Evolutionary conservation across 1,140 invertebrate genomes (phyloP).

Genomic region (Heliconius melpomene): DNA sequence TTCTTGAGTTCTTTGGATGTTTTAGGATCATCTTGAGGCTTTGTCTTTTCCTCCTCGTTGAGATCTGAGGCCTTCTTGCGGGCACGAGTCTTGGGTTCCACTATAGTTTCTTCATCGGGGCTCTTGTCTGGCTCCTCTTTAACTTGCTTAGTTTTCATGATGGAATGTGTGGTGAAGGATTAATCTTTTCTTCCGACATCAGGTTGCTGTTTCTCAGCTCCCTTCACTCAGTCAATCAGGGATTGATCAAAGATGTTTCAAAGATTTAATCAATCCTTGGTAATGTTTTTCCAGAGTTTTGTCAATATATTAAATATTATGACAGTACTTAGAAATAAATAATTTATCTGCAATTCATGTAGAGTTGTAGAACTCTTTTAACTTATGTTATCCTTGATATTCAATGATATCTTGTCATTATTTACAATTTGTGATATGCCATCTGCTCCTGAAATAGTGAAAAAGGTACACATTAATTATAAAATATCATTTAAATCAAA

Average conservation of each 20-base stretch:
- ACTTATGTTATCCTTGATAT: constrained; percentile 26
- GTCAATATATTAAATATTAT: background rate
- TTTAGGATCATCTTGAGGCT: constrained; percentile 72
- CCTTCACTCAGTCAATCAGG: constrained; percentile 29
- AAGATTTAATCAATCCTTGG: background rate
- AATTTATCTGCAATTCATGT: constrained; percentile 24
- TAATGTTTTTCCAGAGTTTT: background rate
- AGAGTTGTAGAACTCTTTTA: constrained; percentile 27
- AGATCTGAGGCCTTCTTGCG: constrained; percentile 73
- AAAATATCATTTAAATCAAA: background rate
- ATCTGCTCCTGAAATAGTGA: constrained; percentile 63
- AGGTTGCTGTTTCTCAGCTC: constrained; percentile 63
- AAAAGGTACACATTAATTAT: constrained; percentile 29
- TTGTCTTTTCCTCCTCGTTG: constrained; percentile 66
- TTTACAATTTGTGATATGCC: constrained; percentile 44
- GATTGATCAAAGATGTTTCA: background rate
- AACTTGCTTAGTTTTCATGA: constrained; percentile 78
- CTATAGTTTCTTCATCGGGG: constrained; percentile 69
- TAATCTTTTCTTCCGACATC: constrained; percentile 73
- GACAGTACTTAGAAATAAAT: constrained; percentile 2
- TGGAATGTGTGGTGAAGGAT: constrained; percentile 74
- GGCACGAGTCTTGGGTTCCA: constrained; percentile 74
- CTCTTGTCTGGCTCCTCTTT: constrained; percentile 75
- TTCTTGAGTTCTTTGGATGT: constrained; percentile 69
- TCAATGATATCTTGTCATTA: constrained; percentile 51